phyloP scores from a whole-genome alignment of 1,140 invertebrate species.

The Episyrphus balteatus region DNA sequence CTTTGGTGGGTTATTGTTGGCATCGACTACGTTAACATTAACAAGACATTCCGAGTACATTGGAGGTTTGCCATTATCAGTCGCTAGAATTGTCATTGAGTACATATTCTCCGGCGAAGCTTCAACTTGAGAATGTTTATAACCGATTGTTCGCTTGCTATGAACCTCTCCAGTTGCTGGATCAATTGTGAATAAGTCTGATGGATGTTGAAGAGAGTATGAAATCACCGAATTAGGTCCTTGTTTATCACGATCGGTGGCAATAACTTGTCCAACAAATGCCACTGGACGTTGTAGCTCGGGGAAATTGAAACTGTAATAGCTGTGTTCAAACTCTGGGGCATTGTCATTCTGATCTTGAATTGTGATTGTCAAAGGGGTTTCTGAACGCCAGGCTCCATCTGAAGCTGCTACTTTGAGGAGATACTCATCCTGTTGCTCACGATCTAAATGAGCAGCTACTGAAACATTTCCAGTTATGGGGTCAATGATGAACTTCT shows the following conservation, averaged over 20 bases:
- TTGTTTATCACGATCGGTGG: conserved; percentile 80
- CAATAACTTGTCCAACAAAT: conserved; percentile 79
- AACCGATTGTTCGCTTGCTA: conserved; percentile 69
- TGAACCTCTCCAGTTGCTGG: conserved; percentile 81
- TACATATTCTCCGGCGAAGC: conserved; percentile 81
- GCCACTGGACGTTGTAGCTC: conserved; percentile 67
- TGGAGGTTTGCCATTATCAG: conserved; percentile 86
- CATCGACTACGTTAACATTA: conserved; percentile 79
- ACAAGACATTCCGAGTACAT: conserved; percentile 74
- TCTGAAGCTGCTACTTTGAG: conserved; percentile 78
- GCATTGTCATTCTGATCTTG: conserved; percentile 93
- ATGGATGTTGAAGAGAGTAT: conserved; percentile 81
- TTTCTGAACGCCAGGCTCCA: conserved; percentile 80
- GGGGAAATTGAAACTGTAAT: conserved; percentile 82
- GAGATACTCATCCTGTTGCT: conserved; percentile 83
- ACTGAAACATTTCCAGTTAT: conserved; percentile 86
- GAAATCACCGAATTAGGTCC: conserved; percentile 89
- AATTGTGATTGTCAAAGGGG: conserved; percentile 81
- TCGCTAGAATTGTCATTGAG: conserved; percentile 71
- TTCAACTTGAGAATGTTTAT: conserved; percentile 65
- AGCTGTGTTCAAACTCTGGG: conserved; percentile 78
- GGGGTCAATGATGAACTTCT: conserved; percentile 80
- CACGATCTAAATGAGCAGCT: conserved; percentile 68
- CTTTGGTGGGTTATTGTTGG: conserved; percentile 77
- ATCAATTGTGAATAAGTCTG: conserved; percentile 82